A percentile compares a stretch with the other conserved stretches of the same genome.
phyloP scores from a whole-genome alignment of 2,113 vertebrate species.

The Lepisosteus osseus region DNA sequence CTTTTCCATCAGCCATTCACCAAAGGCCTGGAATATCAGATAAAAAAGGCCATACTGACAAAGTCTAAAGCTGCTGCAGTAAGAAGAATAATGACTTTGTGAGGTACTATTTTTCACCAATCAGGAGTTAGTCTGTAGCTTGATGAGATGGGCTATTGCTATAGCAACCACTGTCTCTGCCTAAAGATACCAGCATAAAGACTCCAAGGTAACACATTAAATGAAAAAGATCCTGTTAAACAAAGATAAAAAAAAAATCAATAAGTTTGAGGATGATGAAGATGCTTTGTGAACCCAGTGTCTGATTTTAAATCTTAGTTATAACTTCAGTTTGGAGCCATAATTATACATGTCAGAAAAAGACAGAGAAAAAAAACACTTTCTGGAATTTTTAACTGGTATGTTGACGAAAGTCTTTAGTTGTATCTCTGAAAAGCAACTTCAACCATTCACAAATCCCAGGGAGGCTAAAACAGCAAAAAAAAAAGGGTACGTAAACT shows the following conservation, averaged over 20 bases:
- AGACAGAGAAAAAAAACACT: conserved; percentile 11
- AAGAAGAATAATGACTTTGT: conserved; percentile 34
- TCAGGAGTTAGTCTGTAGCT: conserved; percentile 72
- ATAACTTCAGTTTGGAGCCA: background rate
- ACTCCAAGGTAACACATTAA: conserved; percentile 54
- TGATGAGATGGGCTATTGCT: conserved; percentile 76
- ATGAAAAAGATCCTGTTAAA: conserved; percentile 38
- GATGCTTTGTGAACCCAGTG: conserved; percentile 26
- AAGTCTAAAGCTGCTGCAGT: conserved; percentile 13
- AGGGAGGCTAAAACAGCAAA: background rate
- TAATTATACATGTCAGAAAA: conserved; percentile 1
- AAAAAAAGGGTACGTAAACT: conserved; percentile 31
- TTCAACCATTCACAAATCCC: no score
- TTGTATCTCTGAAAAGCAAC: no score
- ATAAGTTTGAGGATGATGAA: conserved; percentile 47
- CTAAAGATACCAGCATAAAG: conserved; percentile 57
- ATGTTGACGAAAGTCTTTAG: no score
- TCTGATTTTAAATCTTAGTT: background rate
- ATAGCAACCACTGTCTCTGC: conserved; percentile 77
- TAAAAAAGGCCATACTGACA: background rate
- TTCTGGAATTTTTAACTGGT: background rate
- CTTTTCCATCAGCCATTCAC: background rate
- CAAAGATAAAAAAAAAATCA: conserved; percentile 45
- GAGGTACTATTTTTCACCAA: conserved; percentile 63
- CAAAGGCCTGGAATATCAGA: background rate